Conservation (phyloP, 2,797 vertebrate species). For the Arnoldichthys spilopterus region DNA sequence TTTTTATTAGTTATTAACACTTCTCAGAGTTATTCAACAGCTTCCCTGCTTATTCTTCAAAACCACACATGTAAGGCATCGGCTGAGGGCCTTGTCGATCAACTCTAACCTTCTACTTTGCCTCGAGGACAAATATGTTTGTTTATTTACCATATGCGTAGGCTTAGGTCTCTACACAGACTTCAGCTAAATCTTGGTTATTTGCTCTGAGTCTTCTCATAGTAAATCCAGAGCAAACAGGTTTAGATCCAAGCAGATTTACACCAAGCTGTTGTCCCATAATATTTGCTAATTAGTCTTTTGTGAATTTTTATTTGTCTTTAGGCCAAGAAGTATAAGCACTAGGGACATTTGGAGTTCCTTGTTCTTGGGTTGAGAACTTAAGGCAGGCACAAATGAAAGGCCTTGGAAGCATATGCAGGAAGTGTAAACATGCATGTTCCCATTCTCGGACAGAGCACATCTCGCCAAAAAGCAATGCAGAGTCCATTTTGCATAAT, state of each 20-base stretch:
- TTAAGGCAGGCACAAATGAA: constrained; percentile 43
- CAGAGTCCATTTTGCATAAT: constrained; percentile 41
- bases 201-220: constrained; percentile 41
- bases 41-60: constrained; percentile 25
- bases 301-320: constrained; percentile 43
- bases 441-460: constrained; percentile 31
- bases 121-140: constrained; percentile 42
- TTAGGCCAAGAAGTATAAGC: constrained; percentile 35
- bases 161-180: constrained; percentile 33
- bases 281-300: constrained; percentile 54
- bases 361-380: constrained; percentile 38
- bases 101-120: constrained; percentile 27
- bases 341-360: constrained; percentile 40
- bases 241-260: constrained; percentile 44
- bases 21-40: constrained; percentile 29
- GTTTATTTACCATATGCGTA: constrained; percentile 44
- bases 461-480: constrained; percentile 9
- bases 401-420: constrained; percentile 45
- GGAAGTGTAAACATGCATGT: constrained; percentile 47
- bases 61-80: constrained; percentile 24
- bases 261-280: constrained; percentile 44
- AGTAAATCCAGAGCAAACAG: constrained; percentile 42
- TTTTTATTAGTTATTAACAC: constrained; percentile 28
- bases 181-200: constrained; percentile 35
- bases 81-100: constrained; percentile 34